phyloP scores from a whole-genome alignment of 2,113 vertebrate genomes.

The Hemibagrus wyckioides region DNA sequence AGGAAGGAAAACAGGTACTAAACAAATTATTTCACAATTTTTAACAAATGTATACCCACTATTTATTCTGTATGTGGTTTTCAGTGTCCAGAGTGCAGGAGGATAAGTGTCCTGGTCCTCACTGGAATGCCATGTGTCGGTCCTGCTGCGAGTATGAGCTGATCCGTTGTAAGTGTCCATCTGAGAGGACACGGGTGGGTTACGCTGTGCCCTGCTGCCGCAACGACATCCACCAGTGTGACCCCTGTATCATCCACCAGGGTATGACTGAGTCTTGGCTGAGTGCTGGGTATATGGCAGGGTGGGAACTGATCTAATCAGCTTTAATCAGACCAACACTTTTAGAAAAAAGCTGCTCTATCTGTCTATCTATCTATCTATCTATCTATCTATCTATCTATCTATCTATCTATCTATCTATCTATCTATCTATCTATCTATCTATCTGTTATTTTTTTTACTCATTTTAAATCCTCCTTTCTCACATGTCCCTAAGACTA shows the following conservation, averaged over 20 bases:
- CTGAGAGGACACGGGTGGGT: slow-evolving; percentile 79
- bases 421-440: background rate
- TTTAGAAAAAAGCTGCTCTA: background rate
- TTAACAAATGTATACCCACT: background rate
- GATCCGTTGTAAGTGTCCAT: slow-evolving; percentile 84
- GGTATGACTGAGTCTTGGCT: slow-evolving; percentile 71
- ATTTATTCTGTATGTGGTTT: slow-evolving; percentile 8
- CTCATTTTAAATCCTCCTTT: too few relatives aligned
- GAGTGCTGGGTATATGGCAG: background rate
- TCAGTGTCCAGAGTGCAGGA: slow-evolving; percentile 77
- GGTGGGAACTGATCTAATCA: background rate
- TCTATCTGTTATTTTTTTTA: too few relatives aligned
- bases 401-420: background rate
- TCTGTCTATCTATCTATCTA: background rate
- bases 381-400: background rate
- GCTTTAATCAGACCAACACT: background rate
- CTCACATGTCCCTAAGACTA: too few relatives aligned
- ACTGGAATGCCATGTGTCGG: slow-evolving; percentile 91
- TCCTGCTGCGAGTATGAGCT: slow-evolving; percentile 90
- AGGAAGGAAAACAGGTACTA: background rate
- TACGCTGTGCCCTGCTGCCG: slow-evolving; percentile 94
- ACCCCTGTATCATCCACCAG: slow-evolving; percentile 91
- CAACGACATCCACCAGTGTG: slow-evolving; percentile 86
- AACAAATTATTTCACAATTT: background rate
- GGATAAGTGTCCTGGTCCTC: slow-evolving; percentile 83